Base-by-base conservation (phyloP, 2,113 vertebrate genomes). In the Ascaphus truei region DNA sequence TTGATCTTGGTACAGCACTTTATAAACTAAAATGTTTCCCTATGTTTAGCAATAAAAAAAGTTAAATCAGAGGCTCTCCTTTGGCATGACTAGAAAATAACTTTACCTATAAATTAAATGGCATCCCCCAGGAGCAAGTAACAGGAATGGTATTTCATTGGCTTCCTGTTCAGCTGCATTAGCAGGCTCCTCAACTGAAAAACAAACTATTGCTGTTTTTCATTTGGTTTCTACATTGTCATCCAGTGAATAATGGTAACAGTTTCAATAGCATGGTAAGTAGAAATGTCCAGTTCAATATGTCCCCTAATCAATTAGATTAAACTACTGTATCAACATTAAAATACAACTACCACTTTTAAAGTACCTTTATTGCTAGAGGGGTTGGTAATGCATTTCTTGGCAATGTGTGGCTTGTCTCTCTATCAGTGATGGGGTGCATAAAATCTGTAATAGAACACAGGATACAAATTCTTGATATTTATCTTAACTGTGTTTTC, bases 61-160 rank as follows among this genome's bases (percentile, higher is more conserved):
- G 45, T 37, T 60, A 20, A 12, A 52, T 37, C 25, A 22, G 56
- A 52, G 47, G 56, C 67, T 16, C 57, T 39, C 33, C 31, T 34
- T 29, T 52, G 47, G 56, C 12, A 55, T 68, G 56, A 68, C 66
- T 60, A 61, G 57, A 71, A 71, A 71, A 71, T 61, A 51, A 61
- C 45, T 52, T 71, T 61, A 61, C 57, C 45, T 60, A 69, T 60
- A 55, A 58, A 69, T 69, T 69, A 60, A 51, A 71, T 41, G 57
- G 23, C 59, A 71, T 71, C 67, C 67, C 67, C 67, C 34, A 71
- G 67, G 67, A 71, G 67, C 18, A 23, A 71, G 67, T 52, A 71
- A 71, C 57, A 27, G 57, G 33, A 71, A 69, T 48, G 56, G 27
- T 33, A 61, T 71, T 41, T 50, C 50, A 41, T 52, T 48, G 57